These are phyloP conservation scores for Girardia tigrina DNA, from an alignment of 2,888 invertebrate genomes.

Conservation along the genomic window DNA sequence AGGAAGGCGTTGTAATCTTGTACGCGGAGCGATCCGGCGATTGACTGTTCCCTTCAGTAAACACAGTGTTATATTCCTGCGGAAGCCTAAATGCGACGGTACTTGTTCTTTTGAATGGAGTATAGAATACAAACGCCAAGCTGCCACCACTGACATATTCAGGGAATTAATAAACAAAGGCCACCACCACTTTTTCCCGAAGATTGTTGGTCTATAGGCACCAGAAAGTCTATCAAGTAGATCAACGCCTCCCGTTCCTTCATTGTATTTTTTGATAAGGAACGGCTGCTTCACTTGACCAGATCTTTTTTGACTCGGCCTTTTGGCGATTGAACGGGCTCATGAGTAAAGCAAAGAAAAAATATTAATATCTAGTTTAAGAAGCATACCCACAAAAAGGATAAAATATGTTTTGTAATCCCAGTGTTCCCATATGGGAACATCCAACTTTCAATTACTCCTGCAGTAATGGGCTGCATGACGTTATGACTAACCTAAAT, in stretches of 20 bases:
- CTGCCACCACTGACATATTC: constrained; percentile 26
- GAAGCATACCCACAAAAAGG: no score
- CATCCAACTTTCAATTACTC: no score
- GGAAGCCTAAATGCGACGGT: neutral
- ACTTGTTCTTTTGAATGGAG: neutral
- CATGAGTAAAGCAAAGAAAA: no score
- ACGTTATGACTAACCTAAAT: no score
- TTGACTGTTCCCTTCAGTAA: no score
- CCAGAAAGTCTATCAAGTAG: neutral
- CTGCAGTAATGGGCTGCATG: no score
- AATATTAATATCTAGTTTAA: no score
- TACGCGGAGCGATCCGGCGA: no score
- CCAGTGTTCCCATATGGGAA: no score
- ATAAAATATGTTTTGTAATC: no score
- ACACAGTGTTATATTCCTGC: constrained; percentile 5
- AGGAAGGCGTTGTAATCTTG: no score
- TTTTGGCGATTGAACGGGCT: constrained; percentile 11
- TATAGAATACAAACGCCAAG: neutral
- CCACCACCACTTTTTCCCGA: constrained; percentile 30
- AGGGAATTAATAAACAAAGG: constrained; percentile 10
- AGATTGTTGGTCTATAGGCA: constrained; percentile 14
- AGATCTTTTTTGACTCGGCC: constrained; percentile 1
- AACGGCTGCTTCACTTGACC: neutral
- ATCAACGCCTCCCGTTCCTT: constrained; percentile 26
- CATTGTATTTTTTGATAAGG: constrained; percentile 20